Conservation (phyloP, 2,888 invertebrate species). For the Megastigmus dorsalis region DNA sequence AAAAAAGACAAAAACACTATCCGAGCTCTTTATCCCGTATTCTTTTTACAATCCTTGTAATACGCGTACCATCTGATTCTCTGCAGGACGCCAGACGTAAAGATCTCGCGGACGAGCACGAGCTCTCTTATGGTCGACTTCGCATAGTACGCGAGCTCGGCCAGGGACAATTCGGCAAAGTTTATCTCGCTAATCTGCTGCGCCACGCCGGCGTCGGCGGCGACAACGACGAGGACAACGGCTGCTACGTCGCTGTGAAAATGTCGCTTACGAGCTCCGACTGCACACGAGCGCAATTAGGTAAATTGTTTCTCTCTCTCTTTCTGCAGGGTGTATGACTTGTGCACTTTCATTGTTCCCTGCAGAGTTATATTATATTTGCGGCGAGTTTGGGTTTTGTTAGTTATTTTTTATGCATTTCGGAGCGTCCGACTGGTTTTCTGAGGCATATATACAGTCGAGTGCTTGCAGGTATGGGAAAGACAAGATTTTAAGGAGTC, state of each 20-base stretch:
- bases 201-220: neutral
- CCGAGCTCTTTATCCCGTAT: too few species aligned
- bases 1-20: too few species aligned
- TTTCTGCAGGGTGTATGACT: too few species aligned
- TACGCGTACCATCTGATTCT: slow-evolving; percentile 18
- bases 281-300: slow-evolving; percentile 41
- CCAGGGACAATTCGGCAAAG: slow-evolving; percentile 85
- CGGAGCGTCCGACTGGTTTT: too few species aligned
- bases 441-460: too few species aligned
- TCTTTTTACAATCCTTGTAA: too few species aligned
- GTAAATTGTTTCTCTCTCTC: slow-evolving; percentile 17
- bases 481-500: too few species aligned
- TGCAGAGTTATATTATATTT: too few species aligned
- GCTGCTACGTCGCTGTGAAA: slow-evolving; percentile 65
- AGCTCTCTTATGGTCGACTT: slow-evolving; percentile 76
- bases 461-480: too few species aligned
- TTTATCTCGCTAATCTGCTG: slow-evolving; percentile 78
- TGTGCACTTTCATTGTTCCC: neutral
- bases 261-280: slow-evolving; percentile 58
- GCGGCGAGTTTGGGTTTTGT: too few species aligned
- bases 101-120: slow-evolving; percentile 74
- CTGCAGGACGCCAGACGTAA: slow-evolving; percentile 55
- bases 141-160: slow-evolving; percentile 79
- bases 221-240: neutral
- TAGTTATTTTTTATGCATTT: too few species aligned